A percentile compares a stretch with the other conserved stretches of the same genome.
Conservation (phyloP, 2,888 invertebrate species). For the Diaphora mendica region DNA sequence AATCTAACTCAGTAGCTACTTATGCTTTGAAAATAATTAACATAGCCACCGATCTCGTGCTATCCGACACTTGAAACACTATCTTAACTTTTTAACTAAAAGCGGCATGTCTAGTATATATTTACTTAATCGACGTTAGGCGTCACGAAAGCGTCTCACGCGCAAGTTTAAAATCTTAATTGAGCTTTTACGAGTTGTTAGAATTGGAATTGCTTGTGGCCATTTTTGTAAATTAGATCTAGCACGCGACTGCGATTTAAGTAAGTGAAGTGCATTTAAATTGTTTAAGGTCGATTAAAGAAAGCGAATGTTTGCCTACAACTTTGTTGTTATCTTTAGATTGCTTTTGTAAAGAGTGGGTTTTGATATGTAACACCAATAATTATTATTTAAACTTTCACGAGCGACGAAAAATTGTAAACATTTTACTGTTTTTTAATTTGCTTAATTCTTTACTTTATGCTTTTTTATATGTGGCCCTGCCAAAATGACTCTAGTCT, state of each 20-base stretch:
- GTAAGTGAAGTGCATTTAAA: conserved; percentile 58
- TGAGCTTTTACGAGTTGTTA: conserved; percentile 81
- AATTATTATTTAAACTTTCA: too few species aligned
- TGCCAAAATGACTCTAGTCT: too few species aligned
- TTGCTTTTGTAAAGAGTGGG: neutral
- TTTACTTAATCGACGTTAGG: conserved; percentile 50
- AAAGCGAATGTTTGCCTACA: conserved; percentile 42
- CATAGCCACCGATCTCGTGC: neutral
- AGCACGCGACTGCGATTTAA: conserved; percentile 72
- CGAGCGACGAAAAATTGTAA: too few species aligned
- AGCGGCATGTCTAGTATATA: conserved; percentile 41
- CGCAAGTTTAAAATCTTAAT: conserved; percentile 75
- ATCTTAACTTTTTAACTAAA: conserved; percentile 32
- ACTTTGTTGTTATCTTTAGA: conserved; percentile 2
- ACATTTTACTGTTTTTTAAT: too few species aligned
- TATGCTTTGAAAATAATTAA: neutral
- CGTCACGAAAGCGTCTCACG: conserved; percentile 46
- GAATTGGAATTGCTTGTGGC: conserved; percentile 70
- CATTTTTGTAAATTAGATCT: conserved; percentile 81
- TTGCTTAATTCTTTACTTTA: too few species aligned
- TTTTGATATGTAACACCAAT: neutral
- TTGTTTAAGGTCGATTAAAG: conserved; percentile 53
- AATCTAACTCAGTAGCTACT: neutral
- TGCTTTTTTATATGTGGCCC: too few species aligned
- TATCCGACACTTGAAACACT: conserved; percentile 9